Conservation (phyloP, 2,797 vertebrate genomes). For the Scolopax bukidnonensis region DNA sequence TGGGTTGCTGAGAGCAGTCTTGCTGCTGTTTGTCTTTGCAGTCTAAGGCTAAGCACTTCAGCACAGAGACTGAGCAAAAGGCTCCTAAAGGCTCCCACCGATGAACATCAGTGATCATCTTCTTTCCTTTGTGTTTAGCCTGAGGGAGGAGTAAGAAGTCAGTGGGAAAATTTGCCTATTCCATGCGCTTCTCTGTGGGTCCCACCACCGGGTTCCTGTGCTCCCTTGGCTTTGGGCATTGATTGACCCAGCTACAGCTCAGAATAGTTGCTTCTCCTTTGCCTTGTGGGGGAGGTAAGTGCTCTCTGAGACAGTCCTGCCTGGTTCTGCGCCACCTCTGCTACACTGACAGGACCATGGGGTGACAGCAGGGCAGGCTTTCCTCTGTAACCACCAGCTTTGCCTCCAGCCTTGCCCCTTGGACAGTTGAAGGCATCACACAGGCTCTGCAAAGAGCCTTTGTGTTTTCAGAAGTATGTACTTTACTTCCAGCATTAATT, state of each 20-base stretch:
- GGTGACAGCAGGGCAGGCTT: not conserved
- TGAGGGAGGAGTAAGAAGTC: not conserved
- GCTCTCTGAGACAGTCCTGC: not conserved
- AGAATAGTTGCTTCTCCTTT: not conserved
- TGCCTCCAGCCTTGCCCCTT: not conserved
- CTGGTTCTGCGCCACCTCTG: not conserved
- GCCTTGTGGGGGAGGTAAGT: not conserved
- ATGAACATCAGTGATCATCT: not conserved
- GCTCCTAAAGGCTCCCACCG: not conserved
- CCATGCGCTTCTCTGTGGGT: not conserved
- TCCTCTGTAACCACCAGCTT: not conserved
- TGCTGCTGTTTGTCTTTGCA: conserved; percentile 1
- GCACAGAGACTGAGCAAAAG: not conserved
- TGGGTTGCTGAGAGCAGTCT: conserved; percentile 48
- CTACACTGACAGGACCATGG: rapidly evolving
- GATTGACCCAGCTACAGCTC: not conserved
- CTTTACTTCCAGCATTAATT: not conserved
- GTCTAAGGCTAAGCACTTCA: not conserved
- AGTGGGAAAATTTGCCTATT: not conserved
- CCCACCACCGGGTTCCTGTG: not conserved
- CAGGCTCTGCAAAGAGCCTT: not conserved
- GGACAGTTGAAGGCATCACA: not conserved
- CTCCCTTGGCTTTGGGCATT: not conserved
- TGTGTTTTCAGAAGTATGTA: not conserved
- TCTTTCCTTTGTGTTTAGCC: not conserved